These are phyloP conservation scores for Pocillopora grandis DNA, from an alignment of 92 coral and sea anemone species.

Conservation along the genomic window DNA sequence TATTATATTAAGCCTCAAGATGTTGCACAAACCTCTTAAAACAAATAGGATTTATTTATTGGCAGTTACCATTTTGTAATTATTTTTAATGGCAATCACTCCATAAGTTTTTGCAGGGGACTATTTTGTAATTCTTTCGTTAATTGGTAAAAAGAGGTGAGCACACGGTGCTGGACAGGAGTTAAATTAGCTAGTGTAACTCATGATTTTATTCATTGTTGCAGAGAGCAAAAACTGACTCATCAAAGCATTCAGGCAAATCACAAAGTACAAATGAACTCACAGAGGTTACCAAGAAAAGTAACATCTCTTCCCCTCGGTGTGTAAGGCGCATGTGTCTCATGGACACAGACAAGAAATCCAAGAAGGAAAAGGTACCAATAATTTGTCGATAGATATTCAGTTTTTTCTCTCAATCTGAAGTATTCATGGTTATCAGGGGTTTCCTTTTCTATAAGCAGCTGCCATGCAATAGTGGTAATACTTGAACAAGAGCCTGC, in stretches of 20 bases:
- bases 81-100: no score
- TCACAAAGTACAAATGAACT: slow-evolving; percentile 46
- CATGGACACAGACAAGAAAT: slow-evolving; percentile 49
- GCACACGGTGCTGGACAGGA: neutral
- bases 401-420: no score
- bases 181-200: neutral
- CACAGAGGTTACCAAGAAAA: slow-evolving; percentile 14
- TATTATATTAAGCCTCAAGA: no score
- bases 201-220: slow-evolving; percentile 5
- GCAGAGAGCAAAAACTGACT: slow-evolving; percentile 71
- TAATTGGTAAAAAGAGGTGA: neutral
- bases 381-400: neutral
- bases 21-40: no score
- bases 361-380: slow-evolving; percentile 2
- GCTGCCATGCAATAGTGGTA: no score
- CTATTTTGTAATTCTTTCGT: no score
- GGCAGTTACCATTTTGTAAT: no score
- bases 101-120: no score
- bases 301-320: slow-evolving; percentile 63
- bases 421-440: no score
- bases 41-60: no score
- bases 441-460: no score
- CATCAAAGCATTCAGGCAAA: slow-evolving; percentile 50
- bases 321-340: slow-evolving; percentile 49
- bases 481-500: no score